Base-by-base conservation (phyloP, 2,113 vertebrate species). In the Prietella phreatophila region DNA sequence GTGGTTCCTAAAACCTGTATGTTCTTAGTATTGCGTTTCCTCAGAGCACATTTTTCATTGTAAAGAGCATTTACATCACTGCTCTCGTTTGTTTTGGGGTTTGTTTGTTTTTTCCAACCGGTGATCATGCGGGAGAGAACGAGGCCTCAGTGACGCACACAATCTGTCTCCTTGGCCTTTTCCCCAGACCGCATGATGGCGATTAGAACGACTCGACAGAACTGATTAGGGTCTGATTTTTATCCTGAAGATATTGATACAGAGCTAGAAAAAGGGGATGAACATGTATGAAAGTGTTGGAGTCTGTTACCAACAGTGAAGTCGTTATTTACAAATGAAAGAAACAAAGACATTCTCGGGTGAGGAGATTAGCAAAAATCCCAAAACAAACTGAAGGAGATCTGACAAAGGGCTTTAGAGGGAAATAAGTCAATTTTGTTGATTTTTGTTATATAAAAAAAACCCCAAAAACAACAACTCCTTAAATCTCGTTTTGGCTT, bases 221-320 rank as follows among this genome's bases (percentile, higher is more conserved):
- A 84, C 83, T 20, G 82, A 86, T 85, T 19, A 55, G 15, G 30
- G 33, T 82, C 53, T 76, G 73, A 50, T 47, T 76, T 53, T 76
- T 76, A 14, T 50, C 73, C 42, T 27, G 73, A 75, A 47, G 42
- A n/a, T 75, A 25, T 75, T 75, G 20, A 22, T 8, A 25, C 36
- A 3, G 7, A 73, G 69, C 20, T 20, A 20, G 71, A 75, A 75
- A 75, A 75, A 42, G 0, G 71, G 71, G 71, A 42, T 75, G 25
- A 75, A 75, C 42, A 42, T 22, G 20, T 73, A 42, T 33, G 0
- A 71, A 67, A 42, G 20, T 13, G 19, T 75, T 73, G 5, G 22
- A 73, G 69, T 22, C 19, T 7, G 33, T 73, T 39, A 42, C 2
- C 19, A 42, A 75, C 20, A 75, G 42, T 39, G 36, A 76, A 5